Percentiles rank a stretch among this genome's conserved stretches.
Evolutionary conservation across 2,113 vertebrate species (phyloP).

Genomic region (Brachionichthys hirsutus): DNA sequence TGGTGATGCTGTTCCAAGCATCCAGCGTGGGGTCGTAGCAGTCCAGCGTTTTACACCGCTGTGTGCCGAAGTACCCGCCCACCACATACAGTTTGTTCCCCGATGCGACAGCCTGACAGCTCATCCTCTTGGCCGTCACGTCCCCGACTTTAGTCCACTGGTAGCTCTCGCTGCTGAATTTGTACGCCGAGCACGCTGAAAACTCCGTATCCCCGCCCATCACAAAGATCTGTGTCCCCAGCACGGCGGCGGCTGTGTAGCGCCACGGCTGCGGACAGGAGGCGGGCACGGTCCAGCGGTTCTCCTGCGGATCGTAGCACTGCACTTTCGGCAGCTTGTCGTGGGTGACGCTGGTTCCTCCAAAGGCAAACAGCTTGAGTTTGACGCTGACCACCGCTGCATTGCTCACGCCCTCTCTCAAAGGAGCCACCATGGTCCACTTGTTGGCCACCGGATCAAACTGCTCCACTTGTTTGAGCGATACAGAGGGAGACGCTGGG

Average conservation of each 20-base stretch:
- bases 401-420: conserved; percentile 84
- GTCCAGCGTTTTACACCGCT: conserved; percentile 85
- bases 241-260: conserved; percentile 82
- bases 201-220: conserved; percentile 85
- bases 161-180: conserved; percentile 84
- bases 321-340: conserved; percentile 85
- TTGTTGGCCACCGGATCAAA: conserved; percentile 83
- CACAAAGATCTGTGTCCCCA: conserved; percentile 84
- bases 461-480: conserved; percentile 85
- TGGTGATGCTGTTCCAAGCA: conserved; percentile 85
- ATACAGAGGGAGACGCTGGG: conserved; percentile 84
- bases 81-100: conserved; percentile 86
- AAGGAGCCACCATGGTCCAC: conserved; percentile 84
- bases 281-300: conserved; percentile 82
- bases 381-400: conserved; percentile 85
- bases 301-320: conserved; percentile 83
- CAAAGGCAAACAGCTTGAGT: conserved; percentile 84
- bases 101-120: conserved; percentile 85
- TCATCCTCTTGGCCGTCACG: conserved; percentile 83
- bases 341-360: conserved; percentile 83
- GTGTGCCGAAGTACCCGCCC: conserved; percentile 85
- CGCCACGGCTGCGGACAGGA: conserved; percentile 85
- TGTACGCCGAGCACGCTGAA: conserved; percentile 84
- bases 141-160: conserved; percentile 87
- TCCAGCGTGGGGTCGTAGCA: conserved; percentile 84